Conservation (phyloP, 2,113 vertebrate species). For the Dromas ardeola region DNA sequence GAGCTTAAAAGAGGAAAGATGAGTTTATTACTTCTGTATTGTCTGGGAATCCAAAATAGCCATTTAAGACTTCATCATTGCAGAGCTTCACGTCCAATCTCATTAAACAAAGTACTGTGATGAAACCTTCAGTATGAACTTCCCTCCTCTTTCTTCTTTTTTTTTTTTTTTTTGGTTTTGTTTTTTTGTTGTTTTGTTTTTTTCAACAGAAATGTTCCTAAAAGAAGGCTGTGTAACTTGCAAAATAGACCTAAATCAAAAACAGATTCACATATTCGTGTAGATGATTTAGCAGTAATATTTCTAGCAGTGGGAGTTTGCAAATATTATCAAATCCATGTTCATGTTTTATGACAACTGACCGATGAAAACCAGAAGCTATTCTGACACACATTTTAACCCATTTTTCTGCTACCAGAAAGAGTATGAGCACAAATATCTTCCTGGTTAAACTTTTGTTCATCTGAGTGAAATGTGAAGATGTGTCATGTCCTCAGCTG, state of each 20-base stretch:
- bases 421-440: background rate
- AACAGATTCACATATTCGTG: background rate
- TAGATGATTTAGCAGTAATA: constrained; percentile 4
- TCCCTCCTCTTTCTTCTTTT: background rate
- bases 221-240: background rate
- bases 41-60: background rate
- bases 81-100: background rate
- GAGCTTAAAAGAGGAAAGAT: background rate
- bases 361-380: constrained; percentile 4
- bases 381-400: background rate
- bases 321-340: constrained; percentile 45
- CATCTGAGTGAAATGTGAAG: constrained; percentile 10
- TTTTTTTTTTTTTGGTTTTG: no score
- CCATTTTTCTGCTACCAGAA: constrained; percentile 15
- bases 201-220: background rate
- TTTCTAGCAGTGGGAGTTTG: constrained; percentile 7
- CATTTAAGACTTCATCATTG: background rate
- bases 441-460: background rate
- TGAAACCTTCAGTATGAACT: background rate
- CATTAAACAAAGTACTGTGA: background rate
- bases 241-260: constrained; percentile 37
- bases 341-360: constrained; percentile 16
- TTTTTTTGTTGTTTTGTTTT: background rate
- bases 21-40: background rate
- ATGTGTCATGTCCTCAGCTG: background rate